phyloP scores from a whole-genome alignment of 2,888 invertebrate genomes.

The Parochlus steinenii region DNA sequence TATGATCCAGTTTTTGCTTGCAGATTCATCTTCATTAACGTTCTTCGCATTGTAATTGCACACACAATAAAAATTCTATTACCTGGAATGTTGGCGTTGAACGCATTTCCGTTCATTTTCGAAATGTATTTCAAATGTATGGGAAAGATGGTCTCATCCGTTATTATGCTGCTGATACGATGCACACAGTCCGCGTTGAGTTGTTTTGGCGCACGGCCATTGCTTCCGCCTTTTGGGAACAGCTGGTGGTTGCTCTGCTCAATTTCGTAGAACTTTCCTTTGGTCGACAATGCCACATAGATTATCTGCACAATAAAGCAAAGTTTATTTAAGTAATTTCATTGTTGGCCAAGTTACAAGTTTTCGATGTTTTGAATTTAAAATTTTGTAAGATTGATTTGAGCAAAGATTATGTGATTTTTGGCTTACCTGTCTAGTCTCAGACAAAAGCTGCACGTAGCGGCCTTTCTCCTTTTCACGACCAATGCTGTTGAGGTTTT shows the following conservation, averaged over 20 bases:
- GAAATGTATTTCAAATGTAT: conserved; percentile 26
- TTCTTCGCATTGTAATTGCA: too few relatives aligned
- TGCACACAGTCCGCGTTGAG: conserved; percentile 29
- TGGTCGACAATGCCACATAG: conserved; percentile 56
- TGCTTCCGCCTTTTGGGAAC: conserved; percentile 21
- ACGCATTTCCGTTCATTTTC: conserved; percentile 14
- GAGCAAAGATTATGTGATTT: background rate
- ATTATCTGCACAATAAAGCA: conserved; percentile 36
- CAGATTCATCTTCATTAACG: too few relatives aligned
- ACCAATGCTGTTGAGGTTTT: conserved; percentile 17
- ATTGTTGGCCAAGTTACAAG: too few relatives aligned
- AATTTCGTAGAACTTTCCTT: conserved; percentile 56
- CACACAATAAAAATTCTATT: background rate
- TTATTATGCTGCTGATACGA: conserved; percentile 24
- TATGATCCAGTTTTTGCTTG: too few relatives aligned
- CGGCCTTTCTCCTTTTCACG: conserved; percentile 34
- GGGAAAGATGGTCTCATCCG: conserved; percentile 23
- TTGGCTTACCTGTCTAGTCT: conserved; percentile 48
- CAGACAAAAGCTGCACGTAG: conserved; percentile 57
- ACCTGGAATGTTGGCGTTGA: conserved; percentile 11
- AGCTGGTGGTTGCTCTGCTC: conserved; percentile 37
- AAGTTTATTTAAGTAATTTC: conserved; percentile 13
- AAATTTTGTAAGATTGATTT: background rate
- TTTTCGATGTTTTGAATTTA: background rate
- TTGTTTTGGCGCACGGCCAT: conserved; percentile 19